Base-by-base conservation (phyloP, 2,797 vertebrate species). In the Pagetopsis macropterus region DNA sequence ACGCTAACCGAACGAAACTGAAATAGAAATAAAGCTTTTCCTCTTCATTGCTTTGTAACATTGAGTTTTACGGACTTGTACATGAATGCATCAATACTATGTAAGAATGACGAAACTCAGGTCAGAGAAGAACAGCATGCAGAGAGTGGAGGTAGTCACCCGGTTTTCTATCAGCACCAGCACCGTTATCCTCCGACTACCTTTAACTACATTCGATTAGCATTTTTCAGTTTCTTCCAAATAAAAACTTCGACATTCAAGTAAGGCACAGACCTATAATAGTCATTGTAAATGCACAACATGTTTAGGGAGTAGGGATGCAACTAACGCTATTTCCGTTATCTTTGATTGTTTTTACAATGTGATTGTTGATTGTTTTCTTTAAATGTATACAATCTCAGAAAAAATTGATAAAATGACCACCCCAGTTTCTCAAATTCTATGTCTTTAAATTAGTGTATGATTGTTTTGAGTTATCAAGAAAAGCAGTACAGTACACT, bases 71-170 rank as follows among this genome's bases (percentile, higher is more conserved):
- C 12, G 0, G 19, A 43, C 11, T 19, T 17, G 11, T 5, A 68
- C 57, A 0, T 86, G 86, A 91, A 89, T 0, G 87, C 84, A 85
- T 45, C 80, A 65, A 12, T 0, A 1, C 0, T 0, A 8, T 7
- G 5, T 82, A 76, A 74, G 55, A 9, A 23, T 77, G 71, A 80
- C 46, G 68, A 52, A 72, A 77, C 64, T 21, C 0, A 1, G 27
- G 27, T 37, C 6, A 2, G 0, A 10, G 5, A 7, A 3, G 19
- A 51, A 17, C 14, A 54, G 27, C 2, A 4, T 17, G 44, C 19
- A 45, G 1, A 48, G 0, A 33, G 19, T 49, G 12, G 6, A 1
- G 6, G 3, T 3, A 62, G n/a, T 15, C 14, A 68, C 61, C 46
- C 5, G 52, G 50, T 43, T 76, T 21, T 31, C 14, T 45, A 1